Conservation (phyloP, 2,797 vertebrate species). For the Macrochelys suwanniensis region DNA sequence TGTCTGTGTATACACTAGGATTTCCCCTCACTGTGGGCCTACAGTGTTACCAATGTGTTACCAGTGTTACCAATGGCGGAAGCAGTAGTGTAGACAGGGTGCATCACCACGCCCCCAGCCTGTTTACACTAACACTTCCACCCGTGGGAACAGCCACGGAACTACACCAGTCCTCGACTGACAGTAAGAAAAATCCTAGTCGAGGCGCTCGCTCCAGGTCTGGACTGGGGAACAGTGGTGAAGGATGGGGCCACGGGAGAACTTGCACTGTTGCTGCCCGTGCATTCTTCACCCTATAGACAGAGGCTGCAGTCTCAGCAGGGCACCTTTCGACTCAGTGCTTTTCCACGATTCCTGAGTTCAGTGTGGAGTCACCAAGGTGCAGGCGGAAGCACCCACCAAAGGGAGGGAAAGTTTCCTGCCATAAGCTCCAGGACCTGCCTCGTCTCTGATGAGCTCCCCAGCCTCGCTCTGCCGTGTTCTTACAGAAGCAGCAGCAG, state of each 20-base stretch:
- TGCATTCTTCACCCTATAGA: not conserved
- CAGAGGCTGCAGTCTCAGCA: too few relatives aligned
- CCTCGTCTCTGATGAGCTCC: not conserved
- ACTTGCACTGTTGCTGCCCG: not conserved
- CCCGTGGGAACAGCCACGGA: not conserved
- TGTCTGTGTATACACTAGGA: not conserved
- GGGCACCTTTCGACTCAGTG: not conserved
- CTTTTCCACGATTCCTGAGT: not conserved
- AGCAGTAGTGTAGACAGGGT: constrained; percentile 23
- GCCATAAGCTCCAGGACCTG: not conserved
- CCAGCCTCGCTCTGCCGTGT: too few relatives aligned
- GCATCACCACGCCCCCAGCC: not conserved
- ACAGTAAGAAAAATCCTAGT: not conserved
- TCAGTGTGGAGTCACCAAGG: not conserved
- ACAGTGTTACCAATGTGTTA: constrained; percentile 52
- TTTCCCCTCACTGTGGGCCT: constrained; percentile 24
- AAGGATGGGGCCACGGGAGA: not conserved
- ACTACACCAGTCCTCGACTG: not conserved
- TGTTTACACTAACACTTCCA: fast-evolving
- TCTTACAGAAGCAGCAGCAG: not conserved
- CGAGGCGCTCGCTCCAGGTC: not conserved
- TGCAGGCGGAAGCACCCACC: not conserved
- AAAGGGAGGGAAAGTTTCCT: not conserved
- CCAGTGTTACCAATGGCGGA: constrained; percentile 53
- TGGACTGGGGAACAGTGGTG: not conserved